Conservation (phyloP, 2,113 vertebrate species). For the Perognathus longimembris region DNA sequence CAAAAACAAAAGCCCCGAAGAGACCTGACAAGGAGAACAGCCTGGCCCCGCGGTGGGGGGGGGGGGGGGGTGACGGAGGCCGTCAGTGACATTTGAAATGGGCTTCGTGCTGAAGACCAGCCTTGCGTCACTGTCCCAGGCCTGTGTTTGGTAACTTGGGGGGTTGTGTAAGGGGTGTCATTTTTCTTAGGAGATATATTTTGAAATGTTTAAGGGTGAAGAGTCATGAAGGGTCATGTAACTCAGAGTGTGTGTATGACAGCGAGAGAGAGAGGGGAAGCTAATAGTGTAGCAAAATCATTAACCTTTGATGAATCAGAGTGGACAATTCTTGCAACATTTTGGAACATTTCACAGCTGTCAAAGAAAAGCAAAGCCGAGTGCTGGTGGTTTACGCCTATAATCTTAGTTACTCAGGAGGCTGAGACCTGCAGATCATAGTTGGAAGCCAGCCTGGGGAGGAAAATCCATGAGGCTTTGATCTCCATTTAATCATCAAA, state of each 20-base stretch:
- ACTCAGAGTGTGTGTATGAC: background rate
- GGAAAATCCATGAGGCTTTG: no score
- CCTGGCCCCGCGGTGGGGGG: no score
- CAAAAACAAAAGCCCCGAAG: background rate
- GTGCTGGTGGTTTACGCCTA: no score
- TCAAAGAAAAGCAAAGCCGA: background rate
- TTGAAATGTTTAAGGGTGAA: slow-evolving; percentile 63
- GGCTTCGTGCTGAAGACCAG: background rate
- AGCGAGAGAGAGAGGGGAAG: background rate
- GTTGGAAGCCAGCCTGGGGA: no score
- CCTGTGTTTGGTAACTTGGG: background rate
- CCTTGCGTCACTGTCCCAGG: background rate
- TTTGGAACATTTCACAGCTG: slow-evolving; percentile 20
- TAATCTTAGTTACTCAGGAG: no score
- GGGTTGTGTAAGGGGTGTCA: slow-evolving; percentile 55
- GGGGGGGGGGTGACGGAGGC: background rate
- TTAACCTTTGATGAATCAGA: background rate
- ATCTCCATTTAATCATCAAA: no score
- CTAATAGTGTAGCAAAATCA: background rate
- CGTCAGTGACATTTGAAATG: background rate
- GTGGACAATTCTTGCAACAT: background rate
- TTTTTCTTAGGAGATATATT: background rate
- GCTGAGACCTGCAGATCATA: no score
- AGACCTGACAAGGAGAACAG: background rate
- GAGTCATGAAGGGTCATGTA: background rate